A percentile compares a stretch with the other conserved stretches of the same genome.
phyloP scores from a whole-genome alignment of 2,797 vertebrate genomes.

The Ptychadena robeensis region DNA sequence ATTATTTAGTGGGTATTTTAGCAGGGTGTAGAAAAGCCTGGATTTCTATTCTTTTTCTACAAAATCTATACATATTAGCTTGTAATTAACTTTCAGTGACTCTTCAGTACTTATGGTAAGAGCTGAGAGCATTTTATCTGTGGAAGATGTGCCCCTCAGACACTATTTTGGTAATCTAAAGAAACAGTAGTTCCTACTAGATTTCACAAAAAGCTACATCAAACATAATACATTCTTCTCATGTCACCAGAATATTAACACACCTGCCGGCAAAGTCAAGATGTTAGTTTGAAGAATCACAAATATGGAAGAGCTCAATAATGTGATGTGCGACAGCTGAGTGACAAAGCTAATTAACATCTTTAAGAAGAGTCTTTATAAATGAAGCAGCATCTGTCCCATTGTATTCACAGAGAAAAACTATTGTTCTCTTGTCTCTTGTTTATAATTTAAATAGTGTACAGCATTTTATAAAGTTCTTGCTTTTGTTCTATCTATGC shows the following conservation, averaged over 20 bases:
- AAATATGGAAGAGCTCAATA: constrained; percentile 70
- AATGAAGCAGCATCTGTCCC: constrained; percentile 68
- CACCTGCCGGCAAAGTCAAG: constrained; percentile 70
- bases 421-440: neutral
- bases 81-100: neutral
- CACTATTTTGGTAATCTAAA: constrained; percentile 68
- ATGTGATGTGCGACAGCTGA: constrained; percentile 69
- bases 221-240: constrained; percentile 73
- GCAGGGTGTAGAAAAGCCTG: no score
- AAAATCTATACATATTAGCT: neutral
- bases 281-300: constrained; percentile 71
- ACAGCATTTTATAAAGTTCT: neutral
- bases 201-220: constrained; percentile 68
- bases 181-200: constrained; percentile 62
- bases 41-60: neutral
- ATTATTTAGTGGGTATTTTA: no score
- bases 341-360: constrained; percentile 73
- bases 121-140: neutral
- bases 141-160: constrained; percentile 52
- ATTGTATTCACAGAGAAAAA: constrained; percentile 64
- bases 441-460: neutral
- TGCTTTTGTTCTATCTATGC: neutral
- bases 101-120: neutral
- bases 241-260: constrained; percentile 72
- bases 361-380: constrained; percentile 67